phyloP scores from a whole-genome alignment of 2,797 vertebrate species.

The Leptodactylus fallax region DNA sequence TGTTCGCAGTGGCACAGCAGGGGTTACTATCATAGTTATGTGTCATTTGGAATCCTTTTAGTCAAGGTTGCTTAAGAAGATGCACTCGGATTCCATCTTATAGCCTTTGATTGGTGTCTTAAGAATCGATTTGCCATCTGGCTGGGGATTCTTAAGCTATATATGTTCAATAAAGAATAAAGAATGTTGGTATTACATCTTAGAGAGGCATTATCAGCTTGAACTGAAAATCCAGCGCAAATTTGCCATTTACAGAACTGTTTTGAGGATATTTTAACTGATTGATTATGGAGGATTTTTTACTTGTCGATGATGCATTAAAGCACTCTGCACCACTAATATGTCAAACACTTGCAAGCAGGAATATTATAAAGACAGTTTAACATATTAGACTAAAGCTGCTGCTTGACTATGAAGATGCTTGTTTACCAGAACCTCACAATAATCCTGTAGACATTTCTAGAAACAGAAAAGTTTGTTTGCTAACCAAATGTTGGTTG shows the following conservation, averaged over 20 bases:
- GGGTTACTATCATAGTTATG: constrained; percentile 21
- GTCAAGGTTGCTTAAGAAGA: neutral
- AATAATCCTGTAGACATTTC: neutral
- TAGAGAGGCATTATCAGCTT: neutral
- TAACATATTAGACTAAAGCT: neutral
- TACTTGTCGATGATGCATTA: neutral
- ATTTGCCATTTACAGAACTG: neutral
- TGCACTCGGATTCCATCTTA: neutral
- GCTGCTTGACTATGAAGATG: neutral
- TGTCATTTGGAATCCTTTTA: constrained; percentile 25
- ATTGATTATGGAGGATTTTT: neutral
- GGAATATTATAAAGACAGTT: neutral
- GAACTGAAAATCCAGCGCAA: neutral
- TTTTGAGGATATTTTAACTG: neutral
- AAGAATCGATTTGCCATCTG: constrained; percentile 31
- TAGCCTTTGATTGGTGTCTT: constrained; percentile 3
- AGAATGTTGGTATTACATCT: constrained; percentile 11
- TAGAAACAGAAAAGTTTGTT: neutral
- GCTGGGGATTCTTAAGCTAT: neutral
- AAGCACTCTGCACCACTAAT: neutral
- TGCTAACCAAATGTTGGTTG: neutral
- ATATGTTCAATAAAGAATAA: constrained; percentile 36
- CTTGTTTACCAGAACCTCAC: neutral
- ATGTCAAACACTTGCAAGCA: neutral
- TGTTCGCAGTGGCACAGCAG: constrained; percentile 23